Evolutionary conservation across 2,797 vertebrate genomes (phyloP).

Genomic region (Tinamus major): DNA sequence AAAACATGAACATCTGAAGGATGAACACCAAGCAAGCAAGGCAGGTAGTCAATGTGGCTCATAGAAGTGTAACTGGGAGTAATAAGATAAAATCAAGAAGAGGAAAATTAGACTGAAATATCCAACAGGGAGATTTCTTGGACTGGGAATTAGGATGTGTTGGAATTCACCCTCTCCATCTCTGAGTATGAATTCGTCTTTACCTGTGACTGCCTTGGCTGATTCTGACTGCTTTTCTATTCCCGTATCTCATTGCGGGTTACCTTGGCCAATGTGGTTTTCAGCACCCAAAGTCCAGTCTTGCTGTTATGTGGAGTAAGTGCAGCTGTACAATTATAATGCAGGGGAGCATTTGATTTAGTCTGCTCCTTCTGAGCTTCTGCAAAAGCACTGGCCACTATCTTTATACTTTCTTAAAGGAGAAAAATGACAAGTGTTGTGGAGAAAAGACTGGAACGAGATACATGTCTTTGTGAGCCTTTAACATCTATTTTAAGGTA

Average conservation of each 20-base stretch:
- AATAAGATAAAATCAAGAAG: neutral
- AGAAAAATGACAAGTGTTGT: neutral
- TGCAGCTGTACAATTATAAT: neutral
- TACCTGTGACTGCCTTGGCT: neutral
- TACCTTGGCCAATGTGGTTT: neutral
- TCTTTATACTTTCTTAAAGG: neutral
- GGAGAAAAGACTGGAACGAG: neutral
- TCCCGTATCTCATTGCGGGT: rapidly evolving
- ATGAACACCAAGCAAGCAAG: neutral
- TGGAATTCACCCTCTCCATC: neutral
- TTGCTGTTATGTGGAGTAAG: neutral
- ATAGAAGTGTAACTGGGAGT: neutral
- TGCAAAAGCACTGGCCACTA: neutral
- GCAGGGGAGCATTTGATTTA: neutral
- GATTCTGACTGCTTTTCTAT: neutral
- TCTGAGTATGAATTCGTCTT: neutral
- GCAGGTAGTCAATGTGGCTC: neutral
- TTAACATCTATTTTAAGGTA: neutral
- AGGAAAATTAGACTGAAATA: neutral
- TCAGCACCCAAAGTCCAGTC: neutral
- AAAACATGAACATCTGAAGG: neutral
- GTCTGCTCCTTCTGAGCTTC: neutral
- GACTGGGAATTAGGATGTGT: neutral
- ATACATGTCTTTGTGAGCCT: neutral
- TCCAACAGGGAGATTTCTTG: neutral